phyloP scores from a whole-genome alignment of 1,140 invertebrate genomes.

The Marisa cornuarietis region DNA sequence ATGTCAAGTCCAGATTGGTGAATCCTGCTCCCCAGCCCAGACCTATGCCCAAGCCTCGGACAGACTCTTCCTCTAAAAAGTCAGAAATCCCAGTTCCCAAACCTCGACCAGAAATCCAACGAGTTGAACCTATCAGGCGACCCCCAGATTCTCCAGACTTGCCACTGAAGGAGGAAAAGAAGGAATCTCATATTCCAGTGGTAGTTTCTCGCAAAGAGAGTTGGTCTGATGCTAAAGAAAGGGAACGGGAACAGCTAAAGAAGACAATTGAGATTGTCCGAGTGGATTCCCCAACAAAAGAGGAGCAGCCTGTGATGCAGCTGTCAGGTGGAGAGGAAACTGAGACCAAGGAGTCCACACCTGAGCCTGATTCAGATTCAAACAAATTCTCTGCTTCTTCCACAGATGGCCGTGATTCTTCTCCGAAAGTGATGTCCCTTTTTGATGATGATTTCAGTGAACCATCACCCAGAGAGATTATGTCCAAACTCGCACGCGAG shows the following conservation, averaged over 20 bases:
- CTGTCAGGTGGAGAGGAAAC: conserved; percentile 7
- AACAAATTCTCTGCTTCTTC: not conserved
- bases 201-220: conserved; percentile 19
- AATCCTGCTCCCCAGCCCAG: conserved; percentile 10
- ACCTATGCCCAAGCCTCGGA: conserved; percentile 27
- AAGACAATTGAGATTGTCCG: conserved; percentile 37
- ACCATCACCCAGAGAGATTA: conserved; percentile 58
- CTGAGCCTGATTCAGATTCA: conserved; percentile 16
- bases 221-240: conserved; percentile 20
- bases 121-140: conserved; percentile 49
- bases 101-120: conserved; percentile 49
- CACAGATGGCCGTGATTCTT: conserved; percentile 17
- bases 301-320: not conserved
- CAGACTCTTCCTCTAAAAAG: conserved; percentile 29
- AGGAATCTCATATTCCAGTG: conserved; percentile 28
- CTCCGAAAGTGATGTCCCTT: conserved; percentile 30
- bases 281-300: conserved; percentile 18
- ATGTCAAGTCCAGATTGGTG: conserved; percentile 12
- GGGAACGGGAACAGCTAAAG: conserved; percentile 31
- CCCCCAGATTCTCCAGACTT: conserved; percentile 17
- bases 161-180: conserved; percentile 24
- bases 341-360: conserved; percentile 21
- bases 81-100: conserved; percentile 53
- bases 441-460: conserved; percentile 60
- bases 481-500: conserved; percentile 54